Conservation (phyloP, 1,140 invertebrate species). For the Acromyrmex charruanus region DNA sequence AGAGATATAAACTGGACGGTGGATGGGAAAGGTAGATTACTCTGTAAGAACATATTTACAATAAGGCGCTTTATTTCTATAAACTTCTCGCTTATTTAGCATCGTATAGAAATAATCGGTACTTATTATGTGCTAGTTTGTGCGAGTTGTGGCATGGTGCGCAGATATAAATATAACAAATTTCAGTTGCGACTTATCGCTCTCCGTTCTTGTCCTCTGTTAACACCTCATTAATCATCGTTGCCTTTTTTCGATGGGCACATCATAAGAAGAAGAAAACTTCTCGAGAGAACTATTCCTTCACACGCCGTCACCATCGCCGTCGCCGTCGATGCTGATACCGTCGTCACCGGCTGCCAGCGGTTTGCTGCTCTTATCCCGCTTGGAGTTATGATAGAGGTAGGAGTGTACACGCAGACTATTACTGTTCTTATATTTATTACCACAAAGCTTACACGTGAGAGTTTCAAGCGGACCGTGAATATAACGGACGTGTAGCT, state of each 20-base stretch:
- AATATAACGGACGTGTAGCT: slow-evolving; percentile 85
- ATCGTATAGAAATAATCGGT: slow-evolving; percentile 48
- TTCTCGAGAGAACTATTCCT: background rate
- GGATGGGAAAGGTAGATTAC: background rate
- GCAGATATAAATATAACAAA: slow-evolving; percentile 52
- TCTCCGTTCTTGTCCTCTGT: background rate
- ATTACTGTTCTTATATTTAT: slow-evolving; percentile 86
- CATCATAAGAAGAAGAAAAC: background rate
- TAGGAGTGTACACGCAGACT: slow-evolving; percentile 87
- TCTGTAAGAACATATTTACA: slow-evolving; percentile 39
- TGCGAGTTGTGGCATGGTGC: slow-evolving; percentile 10
- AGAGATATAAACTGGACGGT: background rate
- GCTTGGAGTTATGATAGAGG: slow-evolving; percentile 85
- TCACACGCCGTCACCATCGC: background rate
- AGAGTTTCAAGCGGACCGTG: slow-evolving; percentile 85
- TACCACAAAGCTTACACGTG: slow-evolving; percentile 85
- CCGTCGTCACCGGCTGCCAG: slow-evolving; percentile 62
- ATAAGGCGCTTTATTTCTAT: slow-evolving; percentile 63
- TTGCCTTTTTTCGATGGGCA: background rate
- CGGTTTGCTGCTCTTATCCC: slow-evolving; percentile 82
- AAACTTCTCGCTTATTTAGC: slow-evolving; percentile 35
- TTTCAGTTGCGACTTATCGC: slow-evolving; percentile 11
- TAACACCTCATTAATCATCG: slow-evolving; percentile 2
- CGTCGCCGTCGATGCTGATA: slow-evolving; percentile 27
- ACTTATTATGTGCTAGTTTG: slow-evolving; percentile 45